These are phyloP conservation scores for Drosophila mojavensis DNA, from an alignment of 1,140 invertebrate species.

Conservation along the genomic window DNA sequence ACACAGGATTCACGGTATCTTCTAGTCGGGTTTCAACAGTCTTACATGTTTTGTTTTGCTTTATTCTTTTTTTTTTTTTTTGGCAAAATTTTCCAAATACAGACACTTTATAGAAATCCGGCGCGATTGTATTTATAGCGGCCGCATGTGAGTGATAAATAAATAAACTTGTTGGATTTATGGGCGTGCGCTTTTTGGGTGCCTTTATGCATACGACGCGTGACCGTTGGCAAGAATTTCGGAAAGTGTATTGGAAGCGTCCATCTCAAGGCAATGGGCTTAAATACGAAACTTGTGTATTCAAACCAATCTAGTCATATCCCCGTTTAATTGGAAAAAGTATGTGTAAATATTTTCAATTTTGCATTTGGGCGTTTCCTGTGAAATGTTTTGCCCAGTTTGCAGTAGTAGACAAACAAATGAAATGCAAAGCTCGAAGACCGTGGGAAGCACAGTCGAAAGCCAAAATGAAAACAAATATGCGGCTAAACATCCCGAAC, in stretches of 20 bases:
- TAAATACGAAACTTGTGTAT: conserved; percentile 46
- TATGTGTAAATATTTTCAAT: conserved; percentile 73
- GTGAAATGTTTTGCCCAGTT: conserved; percentile 62
- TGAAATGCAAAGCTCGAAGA: conserved; percentile 25
- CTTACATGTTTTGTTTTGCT: neutral
- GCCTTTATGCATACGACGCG: conserved; percentile 56
- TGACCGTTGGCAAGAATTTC: conserved; percentile 51
- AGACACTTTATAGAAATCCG: conserved; percentile 28
- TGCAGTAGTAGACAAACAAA: conserved; percentile 42
- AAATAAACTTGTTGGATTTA: conserved; percentile 68
- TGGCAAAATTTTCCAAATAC: conserved; percentile 16
- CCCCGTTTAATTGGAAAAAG: conserved; percentile 47
- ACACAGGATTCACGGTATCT: too few species aligned
- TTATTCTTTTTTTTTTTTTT: neutral
- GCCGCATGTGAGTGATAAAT: conserved; percentile 53
- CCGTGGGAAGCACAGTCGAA: conserved; percentile 58
- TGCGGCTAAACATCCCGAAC: conserved; percentile 37
- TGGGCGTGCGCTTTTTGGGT: conserved; percentile 49
- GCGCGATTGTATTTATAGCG: conserved; percentile 58
- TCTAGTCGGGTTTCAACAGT: too few species aligned
- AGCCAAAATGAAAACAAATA: conserved; percentile 58
- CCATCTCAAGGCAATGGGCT: conserved; percentile 27
- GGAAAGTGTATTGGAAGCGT: conserved; percentile 25
- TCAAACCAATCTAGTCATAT: conserved; percentile 29
- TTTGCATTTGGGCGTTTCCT: conserved; percentile 58